Conservation (phyloP, 2,888 invertebrate species). For the Caenorhabditis becei region DNA sequence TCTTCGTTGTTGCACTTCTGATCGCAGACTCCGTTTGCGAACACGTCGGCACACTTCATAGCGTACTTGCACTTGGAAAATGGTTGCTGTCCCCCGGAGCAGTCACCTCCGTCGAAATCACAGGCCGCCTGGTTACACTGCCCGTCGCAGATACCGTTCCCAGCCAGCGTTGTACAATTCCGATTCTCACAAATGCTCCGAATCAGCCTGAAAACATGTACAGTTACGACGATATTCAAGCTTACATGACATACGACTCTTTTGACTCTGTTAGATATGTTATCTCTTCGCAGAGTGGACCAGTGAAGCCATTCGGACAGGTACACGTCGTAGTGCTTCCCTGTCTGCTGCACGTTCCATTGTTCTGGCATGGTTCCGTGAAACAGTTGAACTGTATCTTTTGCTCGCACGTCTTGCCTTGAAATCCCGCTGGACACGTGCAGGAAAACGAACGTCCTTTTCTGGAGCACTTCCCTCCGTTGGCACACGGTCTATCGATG, state of each 20-base stretch:
- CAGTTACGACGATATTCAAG: not conserved
- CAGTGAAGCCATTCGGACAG: slow-evolving; percentile 88
- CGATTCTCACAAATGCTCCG: slow-evolving; percentile 27
- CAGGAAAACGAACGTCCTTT: slow-evolving; percentile 87
- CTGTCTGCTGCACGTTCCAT: slow-evolving; percentile 90
- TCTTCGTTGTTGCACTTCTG: slow-evolving; percentile 86
- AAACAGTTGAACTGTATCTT: not conserved
- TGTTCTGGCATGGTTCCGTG: slow-evolving; percentile 87
- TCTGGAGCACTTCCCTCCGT: slow-evolving; percentile 65
- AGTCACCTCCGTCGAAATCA: slow-evolving; percentile 96
- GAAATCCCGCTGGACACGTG: slow-evolving; percentile 93
- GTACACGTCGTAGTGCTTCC: slow-evolving; percentile 89
- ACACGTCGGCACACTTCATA: slow-evolving; percentile 84
- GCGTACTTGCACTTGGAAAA: slow-evolving; percentile 72
- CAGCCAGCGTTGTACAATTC: slow-evolving; percentile 90
- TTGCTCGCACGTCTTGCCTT: slow-evolving; percentile 88
- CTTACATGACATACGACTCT: slow-evolving; percentile 15
- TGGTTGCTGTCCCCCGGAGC: slow-evolving; percentile 70
- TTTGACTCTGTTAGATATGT: slow-evolving; percentile 83
- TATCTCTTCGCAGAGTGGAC: slow-evolving; percentile 92
- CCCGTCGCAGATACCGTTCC: slow-evolving; percentile 94
- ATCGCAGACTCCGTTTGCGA: slow-evolving; percentile 73
- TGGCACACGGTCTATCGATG: slow-evolving; percentile 53
- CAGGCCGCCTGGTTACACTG: slow-evolving; percentile 97
- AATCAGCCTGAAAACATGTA: slow-evolving; percentile 39